phyloP scores from a whole-genome alignment of 2,888 invertebrate genomes.

The Actias luna region DNA sequence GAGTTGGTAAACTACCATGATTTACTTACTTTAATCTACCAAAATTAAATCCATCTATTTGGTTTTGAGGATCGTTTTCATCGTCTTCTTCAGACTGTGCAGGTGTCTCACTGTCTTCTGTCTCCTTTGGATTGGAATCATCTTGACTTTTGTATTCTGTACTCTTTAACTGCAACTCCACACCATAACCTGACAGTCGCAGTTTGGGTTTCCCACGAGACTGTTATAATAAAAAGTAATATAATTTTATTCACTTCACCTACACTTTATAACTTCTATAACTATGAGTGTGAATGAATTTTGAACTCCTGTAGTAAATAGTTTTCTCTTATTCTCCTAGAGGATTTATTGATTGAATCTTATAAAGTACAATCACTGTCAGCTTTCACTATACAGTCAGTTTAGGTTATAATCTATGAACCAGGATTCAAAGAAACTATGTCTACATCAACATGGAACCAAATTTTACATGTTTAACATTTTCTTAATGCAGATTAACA shows the following conservation, averaged over 20 bases:
- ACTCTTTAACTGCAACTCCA: conserved; percentile 98
- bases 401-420: no score
- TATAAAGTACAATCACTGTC: no score
- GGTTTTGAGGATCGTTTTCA: conserved; percentile 85
- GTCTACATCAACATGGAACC: no score
- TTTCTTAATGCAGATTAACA: no score
- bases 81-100: conserved; percentile 75
- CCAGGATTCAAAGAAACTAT: no score
- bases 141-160: conserved; percentile 99
- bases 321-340: no score
- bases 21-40: conserved; percentile 87
- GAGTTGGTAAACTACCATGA: neutral
- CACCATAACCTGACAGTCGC: conserved; percentile 97
- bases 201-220: conserved; percentile 77
- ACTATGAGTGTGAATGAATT: no score
- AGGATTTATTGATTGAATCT: no score
- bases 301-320: no score
- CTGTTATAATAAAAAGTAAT: conserved; percentile 35
- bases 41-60: conserved; percentile 95
- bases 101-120: conserved; percentile 68
- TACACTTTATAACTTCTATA: no score
- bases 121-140: conserved; percentile 88
- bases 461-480: no score
- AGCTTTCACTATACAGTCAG: no score
- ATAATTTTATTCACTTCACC: neutral